Percentiles rank a stretch among this genome's conserved stretches.
Evolutionary conservation across 2,113 vertebrate species (phyloP).

Genomic region (Delphinus delphis): DNA sequence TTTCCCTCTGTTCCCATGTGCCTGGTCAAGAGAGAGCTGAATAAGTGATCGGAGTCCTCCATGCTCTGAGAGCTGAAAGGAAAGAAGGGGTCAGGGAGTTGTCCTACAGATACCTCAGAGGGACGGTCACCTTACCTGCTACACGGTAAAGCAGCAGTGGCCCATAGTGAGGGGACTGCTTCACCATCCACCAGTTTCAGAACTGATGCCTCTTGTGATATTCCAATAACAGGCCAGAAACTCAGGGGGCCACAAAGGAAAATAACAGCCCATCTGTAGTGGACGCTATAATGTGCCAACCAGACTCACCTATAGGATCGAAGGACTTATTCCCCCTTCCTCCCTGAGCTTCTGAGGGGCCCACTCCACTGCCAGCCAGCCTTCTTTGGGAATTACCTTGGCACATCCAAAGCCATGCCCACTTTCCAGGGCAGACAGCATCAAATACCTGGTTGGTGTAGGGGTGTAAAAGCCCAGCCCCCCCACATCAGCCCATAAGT

Average conservation of each 20-base stretch:
- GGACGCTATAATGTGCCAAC: neutral
- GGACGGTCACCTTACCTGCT: neutral
- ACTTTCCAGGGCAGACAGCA: neutral
- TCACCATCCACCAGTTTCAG: too few species aligned
- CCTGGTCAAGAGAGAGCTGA: neutral
- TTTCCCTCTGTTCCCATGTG: neutral
- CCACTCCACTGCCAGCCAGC: neutral
- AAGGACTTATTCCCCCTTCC: neutral
- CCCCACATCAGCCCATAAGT: neutral
- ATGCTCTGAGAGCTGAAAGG: neutral
- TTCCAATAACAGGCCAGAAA: neutral
- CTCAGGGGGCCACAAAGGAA: neutral
- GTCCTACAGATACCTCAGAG: neutral
- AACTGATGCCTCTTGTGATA: neutral
- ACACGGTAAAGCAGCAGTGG: accelerated
- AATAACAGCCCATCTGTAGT: neutral
- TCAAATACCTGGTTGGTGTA: neutral
- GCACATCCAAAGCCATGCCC: neutral
- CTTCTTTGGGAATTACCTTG: neutral
- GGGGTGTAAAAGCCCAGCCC: neutral
- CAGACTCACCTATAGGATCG: neutral
- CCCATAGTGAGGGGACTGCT: accelerated
- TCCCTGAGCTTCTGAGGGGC: neutral
- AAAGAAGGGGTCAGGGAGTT: neutral
- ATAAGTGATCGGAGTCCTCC: neutral